Base-by-base conservation (phyloP, 1,140 invertebrate genomes). In the Caenorhabditis remanei region DNA sequence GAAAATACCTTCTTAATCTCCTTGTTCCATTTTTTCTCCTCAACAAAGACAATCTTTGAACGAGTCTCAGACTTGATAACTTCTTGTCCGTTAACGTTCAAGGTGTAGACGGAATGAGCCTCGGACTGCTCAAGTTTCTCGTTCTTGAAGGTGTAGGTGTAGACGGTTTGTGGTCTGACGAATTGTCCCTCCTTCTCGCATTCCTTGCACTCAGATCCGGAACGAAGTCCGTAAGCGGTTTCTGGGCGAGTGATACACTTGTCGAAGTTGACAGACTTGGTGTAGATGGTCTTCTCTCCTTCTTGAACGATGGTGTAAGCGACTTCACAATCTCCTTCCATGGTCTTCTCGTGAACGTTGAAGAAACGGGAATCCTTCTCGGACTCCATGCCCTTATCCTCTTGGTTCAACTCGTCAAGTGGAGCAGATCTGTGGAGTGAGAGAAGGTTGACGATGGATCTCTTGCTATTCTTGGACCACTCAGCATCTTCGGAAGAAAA, bases 401-500 rank as follows among this genome's bases (percentile, higher is more conserved):
- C 50, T 71, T 71, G 65, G 41, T 2, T 43, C 65, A 71, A 43
- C 32, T 67, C 43, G 3, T 83, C 43, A 41, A 83, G 11, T 61
- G 43, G 53, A 21, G 43, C 58, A 21, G 43, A 84, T 14, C 13
- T 58, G 19, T 21, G 63, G 56, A 48, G 65, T 8, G 92, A 91
- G 56, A 93, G 48, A 58, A 92, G 75, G 82, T 90, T 90, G 43
- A 93, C 24, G 46, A 92, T 58, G 83, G 90, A 90, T 83, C 89
- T 86, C 85, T 93, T 93, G 71, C 92, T 86, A 87, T 93, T 93
- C 32, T 89, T 87, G 3, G 92, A 93, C 90, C 90, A 93, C 21
- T 87, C 50, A 1, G 86, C 71, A 41, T 93, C 93, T 46, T 90
- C 88, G 19, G 53, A 32, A n/a, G 67, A 85, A 50, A 88, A 89